Base-by-base conservation (phyloP, 1,140 invertebrate species). In the Lineus longissimus region DNA sequence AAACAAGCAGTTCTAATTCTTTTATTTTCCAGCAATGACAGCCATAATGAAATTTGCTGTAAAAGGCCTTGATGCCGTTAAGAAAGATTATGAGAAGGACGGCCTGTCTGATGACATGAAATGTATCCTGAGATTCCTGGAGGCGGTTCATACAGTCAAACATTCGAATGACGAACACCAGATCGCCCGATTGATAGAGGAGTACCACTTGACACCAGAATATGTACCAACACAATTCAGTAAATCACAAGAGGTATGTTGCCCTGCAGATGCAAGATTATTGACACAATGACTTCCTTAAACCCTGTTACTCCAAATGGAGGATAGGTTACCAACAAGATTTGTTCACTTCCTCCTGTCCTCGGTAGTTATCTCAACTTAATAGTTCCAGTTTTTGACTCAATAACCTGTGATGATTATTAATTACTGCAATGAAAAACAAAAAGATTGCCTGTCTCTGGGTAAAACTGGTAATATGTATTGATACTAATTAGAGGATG, bases 151-250 rank as follows among this genome's bases (percentile, higher is more conserved):
- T 63, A 81, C 84, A 31, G 80, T 88, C 17, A 84, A 85, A 68
- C 84, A 85, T 22, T 85, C 85, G 41, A 83, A 84, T 29, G 85
- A 87, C 64, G 83, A 86, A 41, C 69, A 80, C 2, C 72, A 77
- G 22, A 86, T 85, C 0, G 85, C 85, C 1, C 67, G 70, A 22
- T 75, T 88, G 33, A 78, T 86, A 1, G 79, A 85, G 64, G 70
- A 72, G 15, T 73, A 86, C 59, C 70, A 84, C 22, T 83, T 88
- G 29, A 81, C 79, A n/a, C 70, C 86, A 25, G 86, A 90, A 71
- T 87, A 89, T 76, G 82, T 90, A n/a, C 87, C 88, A 58, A 84
- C 85, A 6, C 84, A 85, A 65, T 76, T 89, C 15, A 75, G 88
- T 15, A 88, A 86, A 69, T 84, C 85, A 27, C 79, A 84, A 70